These are phyloP conservation scores for Microctonus brassicae DNA, from an alignment of 2,888 invertebrate species.

Conservation along the genomic window DNA sequence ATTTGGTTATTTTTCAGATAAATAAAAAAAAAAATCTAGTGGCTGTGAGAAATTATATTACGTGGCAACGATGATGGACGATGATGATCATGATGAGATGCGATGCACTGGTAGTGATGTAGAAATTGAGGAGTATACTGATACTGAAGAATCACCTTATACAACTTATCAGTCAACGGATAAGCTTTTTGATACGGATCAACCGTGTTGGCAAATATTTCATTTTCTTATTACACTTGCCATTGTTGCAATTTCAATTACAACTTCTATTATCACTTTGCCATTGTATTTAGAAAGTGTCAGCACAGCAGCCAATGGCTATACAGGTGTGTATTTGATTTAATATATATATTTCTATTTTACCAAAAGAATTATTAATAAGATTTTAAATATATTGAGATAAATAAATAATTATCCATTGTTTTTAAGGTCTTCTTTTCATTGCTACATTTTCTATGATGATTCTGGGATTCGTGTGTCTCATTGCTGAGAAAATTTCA, in stretches of 20 bases:
- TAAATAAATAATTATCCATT: constrained; percentile 4
- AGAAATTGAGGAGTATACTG: constrained; percentile 64
- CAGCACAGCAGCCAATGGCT: constrained; percentile 63
- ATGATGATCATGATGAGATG: constrained; percentile 64
- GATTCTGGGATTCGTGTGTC: constrained; percentile 53
- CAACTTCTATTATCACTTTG: constrained; percentile 70
- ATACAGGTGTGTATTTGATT: constrained; percentile 55
- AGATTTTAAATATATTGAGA: too few relatives aligned
- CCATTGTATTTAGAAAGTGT: constrained; percentile 72
- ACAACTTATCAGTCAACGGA: constrained; percentile 59
- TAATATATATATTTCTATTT: constrained; percentile 5
- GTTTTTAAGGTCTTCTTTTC: constrained; percentile 57
- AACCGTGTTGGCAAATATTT: constrained; percentile 65
- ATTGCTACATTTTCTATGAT: constrained; percentile 56
- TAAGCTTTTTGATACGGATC: constrained; percentile 63
- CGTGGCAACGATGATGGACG: constrained; percentile 64
- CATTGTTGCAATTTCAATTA: constrained; percentile 70
- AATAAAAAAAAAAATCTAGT: constrained; percentile 42
- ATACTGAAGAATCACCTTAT: constrained; percentile 64
- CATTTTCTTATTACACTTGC: constrained; percentile 70
- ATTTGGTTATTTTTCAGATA: background rate
- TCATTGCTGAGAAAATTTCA: constrained; percentile 55
- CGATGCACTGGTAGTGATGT: constrained; percentile 63
- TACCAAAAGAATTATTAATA: too few relatives aligned
- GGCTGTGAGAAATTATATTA: constrained; percentile 52